Evolutionary conservation across 2,888 invertebrate genomes (phyloP).

Genomic region (Machimus atricapillus): DNA sequence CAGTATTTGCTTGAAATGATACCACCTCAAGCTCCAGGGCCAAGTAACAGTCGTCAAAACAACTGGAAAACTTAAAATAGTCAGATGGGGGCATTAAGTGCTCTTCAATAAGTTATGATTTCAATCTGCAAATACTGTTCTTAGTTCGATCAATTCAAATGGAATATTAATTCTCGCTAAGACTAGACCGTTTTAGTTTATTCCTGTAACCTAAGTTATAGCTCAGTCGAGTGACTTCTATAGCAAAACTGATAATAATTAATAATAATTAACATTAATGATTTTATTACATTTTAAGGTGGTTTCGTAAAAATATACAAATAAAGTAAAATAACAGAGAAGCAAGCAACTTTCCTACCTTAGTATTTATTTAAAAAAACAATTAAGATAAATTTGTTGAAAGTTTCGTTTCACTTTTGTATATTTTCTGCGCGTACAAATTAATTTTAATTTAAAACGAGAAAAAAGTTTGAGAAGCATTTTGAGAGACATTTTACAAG

Average conservation of each 20-base stretch:
- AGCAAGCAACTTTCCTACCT: slow-evolving; percentile 7
- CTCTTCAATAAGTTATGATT: slow-evolving; percentile 44
- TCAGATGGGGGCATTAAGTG: slow-evolving; percentile 46
- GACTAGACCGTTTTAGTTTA: slow-evolving; percentile 35
- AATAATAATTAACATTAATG: slow-evolving; percentile 30
- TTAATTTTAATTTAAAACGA: slow-evolving; percentile 44
- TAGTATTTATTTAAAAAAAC: slow-evolving; percentile 37
- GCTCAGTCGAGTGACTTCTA: slow-evolving; percentile 37
- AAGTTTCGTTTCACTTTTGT: slow-evolving; percentile 29
- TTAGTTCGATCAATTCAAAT: slow-evolving; percentile 22
- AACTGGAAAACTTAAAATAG: slow-evolving; percentile 62
- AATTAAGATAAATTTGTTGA: slow-evolving; percentile 30
- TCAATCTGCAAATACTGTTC: slow-evolving; percentile 26
- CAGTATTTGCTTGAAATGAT: slow-evolving; percentile 98
- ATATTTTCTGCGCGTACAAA: slow-evolving; percentile 45
- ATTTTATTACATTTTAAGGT: slow-evolving; percentile 38
- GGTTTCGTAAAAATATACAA: slow-evolving; percentile 36
- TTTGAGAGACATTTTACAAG: slow-evolving; percentile 40
- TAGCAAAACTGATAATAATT: slow-evolving; percentile 37
- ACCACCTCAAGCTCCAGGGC: slow-evolving; percentile 66
- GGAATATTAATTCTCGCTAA: slow-evolving; percentile 36
- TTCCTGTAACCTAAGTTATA: slow-evolving; percentile 38
- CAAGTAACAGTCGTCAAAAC: slow-evolving; percentile 62
- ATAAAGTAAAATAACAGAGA: slow-evolving; percentile 1
- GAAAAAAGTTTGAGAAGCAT: slow-evolving; percentile 28